Evolutionary conservation across 2,113 vertebrate genomes (phyloP).

Genomic region (Hucho hucho): DNA sequence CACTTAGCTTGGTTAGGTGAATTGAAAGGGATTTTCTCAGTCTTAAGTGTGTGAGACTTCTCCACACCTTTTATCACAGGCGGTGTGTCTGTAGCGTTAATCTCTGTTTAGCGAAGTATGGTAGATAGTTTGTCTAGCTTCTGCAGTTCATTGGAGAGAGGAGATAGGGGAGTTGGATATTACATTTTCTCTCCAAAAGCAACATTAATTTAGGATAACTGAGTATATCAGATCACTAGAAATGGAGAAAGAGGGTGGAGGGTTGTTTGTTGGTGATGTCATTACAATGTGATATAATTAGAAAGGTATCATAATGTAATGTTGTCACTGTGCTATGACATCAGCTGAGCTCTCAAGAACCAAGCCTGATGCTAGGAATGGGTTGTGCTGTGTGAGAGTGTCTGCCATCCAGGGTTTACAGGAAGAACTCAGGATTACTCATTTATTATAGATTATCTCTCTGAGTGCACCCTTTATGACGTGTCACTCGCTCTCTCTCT

Average conservation of each 20-base stretch:
- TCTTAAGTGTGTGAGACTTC: background rate
- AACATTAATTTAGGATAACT: background rate
- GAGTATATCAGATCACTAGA: no score
- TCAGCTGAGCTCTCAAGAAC: slow-evolving; percentile 11
- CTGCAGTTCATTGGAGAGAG: slow-evolving; percentile 68
- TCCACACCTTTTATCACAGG: background rate
- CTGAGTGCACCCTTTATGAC: slow-evolving; percentile 39
- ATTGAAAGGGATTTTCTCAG: no score
- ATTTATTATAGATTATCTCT: slow-evolving; percentile 65
- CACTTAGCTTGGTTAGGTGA: background rate
- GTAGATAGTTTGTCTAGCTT: slow-evolving; percentile 54
- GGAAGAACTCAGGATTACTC: slow-evolving; percentile 61
- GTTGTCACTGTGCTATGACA: slow-evolving; percentile 7
- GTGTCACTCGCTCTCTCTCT: slow-evolving; percentile 29
- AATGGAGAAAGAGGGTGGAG: background rate
- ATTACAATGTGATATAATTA: slow-evolving; percentile 1
- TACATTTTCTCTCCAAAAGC: background rate
- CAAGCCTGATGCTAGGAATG: slow-evolving; percentile 60
- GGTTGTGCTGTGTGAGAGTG: slow-evolving; percentile 48
- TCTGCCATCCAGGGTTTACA: slow-evolving; percentile 50
- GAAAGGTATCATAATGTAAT: no score
- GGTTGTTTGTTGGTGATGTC: background rate
- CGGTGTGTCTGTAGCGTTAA: background rate
- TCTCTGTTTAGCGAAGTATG: slow-evolving; percentile 25
- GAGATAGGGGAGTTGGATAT: slow-evolving; percentile 33